phyloP scores from a whole-genome alignment of 2,888 invertebrate genomes.

The Tetanocera ferruginea region DNA sequence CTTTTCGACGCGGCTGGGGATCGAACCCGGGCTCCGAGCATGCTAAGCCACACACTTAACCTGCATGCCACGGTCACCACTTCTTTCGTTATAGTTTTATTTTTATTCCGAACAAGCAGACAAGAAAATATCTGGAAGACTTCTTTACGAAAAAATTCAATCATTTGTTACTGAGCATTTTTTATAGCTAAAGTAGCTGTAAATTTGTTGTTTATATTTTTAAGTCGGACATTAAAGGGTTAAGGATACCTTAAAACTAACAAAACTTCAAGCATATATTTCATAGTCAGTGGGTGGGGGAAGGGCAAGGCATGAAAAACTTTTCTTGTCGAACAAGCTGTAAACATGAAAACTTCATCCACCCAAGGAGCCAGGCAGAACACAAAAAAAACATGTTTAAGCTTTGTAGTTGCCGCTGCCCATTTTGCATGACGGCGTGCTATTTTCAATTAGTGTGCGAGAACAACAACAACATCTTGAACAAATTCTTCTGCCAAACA shows the following conservation, averaged over 20 bases:
- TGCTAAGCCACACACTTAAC: too few species aligned
- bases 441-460: slow-evolving; percentile 17
- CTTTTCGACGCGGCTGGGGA: too few species aligned
- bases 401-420: not conserved
- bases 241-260: too few species aligned
- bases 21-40: too few species aligned
- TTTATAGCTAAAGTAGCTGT: too few species aligned
- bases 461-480: slow-evolving; percentile 1
- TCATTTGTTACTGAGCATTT: too few species aligned
- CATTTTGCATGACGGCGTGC: not conserved
- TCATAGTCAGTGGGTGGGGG: not conserved
- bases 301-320: not conserved
- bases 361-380: not conserved
- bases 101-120: too few species aligned
- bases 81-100: too few species aligned
- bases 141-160: too few species aligned
- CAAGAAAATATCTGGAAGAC: too few species aligned
- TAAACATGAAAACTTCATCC: not conserved
- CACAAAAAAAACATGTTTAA: not conserved
- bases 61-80: too few species aligned
- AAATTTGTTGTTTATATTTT: not conserved
- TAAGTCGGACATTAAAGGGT: not conserved
- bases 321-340: not conserved
- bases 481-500: slow-evolving; percentile 30
- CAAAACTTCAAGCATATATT: slow-evolving; percentile 3